Evolutionary conservation across 2,113 vertebrate species (phyloP), one percentile per base, ranked within the genome.

Genomic region (Columba janthina): DNA sequence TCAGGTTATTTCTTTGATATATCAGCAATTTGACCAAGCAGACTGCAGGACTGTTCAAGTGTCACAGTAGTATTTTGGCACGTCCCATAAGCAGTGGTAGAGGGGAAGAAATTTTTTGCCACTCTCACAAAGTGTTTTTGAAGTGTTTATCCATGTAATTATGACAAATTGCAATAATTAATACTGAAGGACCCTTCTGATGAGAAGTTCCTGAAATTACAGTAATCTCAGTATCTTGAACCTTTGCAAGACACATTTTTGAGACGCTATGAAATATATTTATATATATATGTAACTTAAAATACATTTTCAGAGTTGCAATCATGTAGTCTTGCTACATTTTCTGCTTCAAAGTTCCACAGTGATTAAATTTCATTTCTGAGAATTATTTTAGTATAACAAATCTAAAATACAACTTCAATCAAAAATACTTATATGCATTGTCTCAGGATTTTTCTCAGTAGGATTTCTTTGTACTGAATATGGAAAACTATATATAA

Each of bases 11-110:
- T 96, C 85, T 94, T 85, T 85, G 71, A 76, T 57, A 12, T 70
- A 86, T 76, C 88, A 93, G 57, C 46, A 89, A 64, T 16, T 34
- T 70, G 57, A 70, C 66, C 78, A 89, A 91, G 90, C 36, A 95
- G 77, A 73, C 24, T 93, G 42, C 15, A 84, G 75, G 42, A 11
- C 58, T 92, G 69, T 38, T 77, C 72, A 73, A 94, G 75, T 77
- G 91, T 51, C 88, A 74, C 57, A 51, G 46, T 88, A 96, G 91
- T 93, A 95, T 96, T 96, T 96, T 96, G 96, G 90, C 81, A 92
- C 38, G 34, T 76, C 17, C 51, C 75, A 61, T 25, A 84, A 78
- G 54, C 65, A 89, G 72, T 46, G 81, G 82, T n/a, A 67, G 83
- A 80, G 10, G 6, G 34, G 28, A 86, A 73, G 70, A 25, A 15